These are phyloP conservation scores for Oopsacas minuta DNA, from an alignment of 37 sponge, comb jelly and placozoan species.

Conservation along the genomic window DNA sequence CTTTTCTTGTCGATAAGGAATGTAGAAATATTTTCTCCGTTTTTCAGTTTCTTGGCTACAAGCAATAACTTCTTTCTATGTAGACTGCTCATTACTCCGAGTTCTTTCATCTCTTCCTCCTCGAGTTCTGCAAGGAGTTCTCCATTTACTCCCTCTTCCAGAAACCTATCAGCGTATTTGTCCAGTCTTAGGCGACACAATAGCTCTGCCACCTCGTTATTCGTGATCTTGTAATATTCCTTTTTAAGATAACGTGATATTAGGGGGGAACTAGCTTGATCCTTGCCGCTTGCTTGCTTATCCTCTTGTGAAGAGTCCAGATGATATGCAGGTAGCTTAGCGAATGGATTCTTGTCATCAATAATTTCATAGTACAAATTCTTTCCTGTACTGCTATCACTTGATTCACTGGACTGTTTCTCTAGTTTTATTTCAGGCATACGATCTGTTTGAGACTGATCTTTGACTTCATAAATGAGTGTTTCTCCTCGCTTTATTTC, in stretches of 20 bases:
- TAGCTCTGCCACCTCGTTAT: background rate
- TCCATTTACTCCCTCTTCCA: background rate
- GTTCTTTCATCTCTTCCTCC: background rate
- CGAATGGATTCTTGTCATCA: background rate
- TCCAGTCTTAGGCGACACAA: background rate
- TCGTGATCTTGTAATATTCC: background rate
- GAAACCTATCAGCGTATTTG: background rate
- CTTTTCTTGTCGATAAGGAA: background rate
- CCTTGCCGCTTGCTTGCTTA: background rate
- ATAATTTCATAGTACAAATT: background rate
- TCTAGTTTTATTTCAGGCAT: background rate
- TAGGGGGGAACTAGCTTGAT: background rate
- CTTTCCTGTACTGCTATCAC: background rate
- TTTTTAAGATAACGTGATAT: background rate
- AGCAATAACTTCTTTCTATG: background rate
- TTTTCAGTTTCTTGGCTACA: constrained; percentile 1
- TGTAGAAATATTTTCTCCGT: background rate
- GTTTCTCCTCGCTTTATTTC: background rate
- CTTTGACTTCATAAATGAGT: background rate
- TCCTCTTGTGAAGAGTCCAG: background rate
- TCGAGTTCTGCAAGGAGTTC: background rate
- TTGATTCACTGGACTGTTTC: background rate
- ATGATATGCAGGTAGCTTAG: background rate
- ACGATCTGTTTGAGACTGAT: background rate
- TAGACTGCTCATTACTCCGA: constrained; percentile 6